These are phyloP conservation scores for Spicauda simplicius DNA, from an alignment of 2,888 invertebrate species.

Conservation along the genomic window DNA sequence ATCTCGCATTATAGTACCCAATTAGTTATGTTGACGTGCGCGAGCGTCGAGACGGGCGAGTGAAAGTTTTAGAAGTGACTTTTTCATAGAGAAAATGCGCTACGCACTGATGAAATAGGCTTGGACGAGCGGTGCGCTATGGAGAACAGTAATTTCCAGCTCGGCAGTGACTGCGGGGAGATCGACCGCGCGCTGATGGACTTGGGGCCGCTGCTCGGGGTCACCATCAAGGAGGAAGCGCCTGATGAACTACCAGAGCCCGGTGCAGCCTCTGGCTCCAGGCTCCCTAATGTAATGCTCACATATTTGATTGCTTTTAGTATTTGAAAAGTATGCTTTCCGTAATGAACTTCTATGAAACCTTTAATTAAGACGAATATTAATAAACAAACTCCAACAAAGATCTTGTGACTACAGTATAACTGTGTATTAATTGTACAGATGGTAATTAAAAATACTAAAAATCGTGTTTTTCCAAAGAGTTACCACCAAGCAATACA, in stretches of 20 bases:
- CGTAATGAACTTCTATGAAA: too few relatives aligned
- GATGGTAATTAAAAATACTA: too few relatives aligned
- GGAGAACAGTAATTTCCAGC: constrained; percentile 73
- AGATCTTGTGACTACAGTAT: too few relatives aligned
- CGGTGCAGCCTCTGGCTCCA: constrained; percentile 49
- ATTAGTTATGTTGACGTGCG: constrained; percentile 74
- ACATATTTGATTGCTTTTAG: neutral
- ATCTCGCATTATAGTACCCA: constrained; percentile 59
- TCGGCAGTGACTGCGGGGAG: constrained; percentile 73
- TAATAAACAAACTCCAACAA: too few relatives aligned
- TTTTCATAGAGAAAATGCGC: constrained; percentile 59
- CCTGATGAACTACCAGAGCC: constrained; percentile 66
- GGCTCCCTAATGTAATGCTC: constrained; percentile 23
- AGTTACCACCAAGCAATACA: too few relatives aligned
- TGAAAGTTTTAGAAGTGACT: constrained; percentile 65
- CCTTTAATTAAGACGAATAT: too few relatives aligned
- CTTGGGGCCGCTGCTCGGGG: constrained; percentile 74
- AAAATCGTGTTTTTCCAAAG: too few relatives aligned
- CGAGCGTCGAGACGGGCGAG: constrained; percentile 60
- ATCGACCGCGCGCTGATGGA: constrained; percentile 80
- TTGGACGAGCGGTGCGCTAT: constrained; percentile 53
- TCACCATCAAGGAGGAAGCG: constrained; percentile 77
- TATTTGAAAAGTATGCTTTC: neutral
- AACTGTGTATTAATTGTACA: too few relatives aligned
- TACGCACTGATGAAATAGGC: constrained; percentile 52